phyloP scores from a whole-genome alignment of 2,113 vertebrate species.

The Psilopsiagon aurifrons region DNA sequence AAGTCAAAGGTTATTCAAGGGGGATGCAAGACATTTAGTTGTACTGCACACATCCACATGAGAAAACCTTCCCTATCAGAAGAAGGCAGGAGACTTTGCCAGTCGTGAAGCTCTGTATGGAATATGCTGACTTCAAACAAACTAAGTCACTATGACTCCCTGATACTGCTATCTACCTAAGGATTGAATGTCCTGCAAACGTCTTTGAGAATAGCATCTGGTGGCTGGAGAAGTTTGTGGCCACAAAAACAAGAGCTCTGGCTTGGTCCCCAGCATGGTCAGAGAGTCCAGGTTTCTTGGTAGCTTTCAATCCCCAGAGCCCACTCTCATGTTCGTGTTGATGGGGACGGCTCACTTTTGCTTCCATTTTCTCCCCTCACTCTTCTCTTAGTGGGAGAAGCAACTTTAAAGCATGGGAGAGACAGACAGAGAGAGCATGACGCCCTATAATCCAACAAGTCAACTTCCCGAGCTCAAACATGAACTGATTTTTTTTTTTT shows the following conservation, averaged over 20 bases:
- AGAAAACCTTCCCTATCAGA: not conserved
- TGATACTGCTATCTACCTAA: too few relatives aligned
- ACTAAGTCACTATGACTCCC: not conserved
- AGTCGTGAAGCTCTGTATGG: not conserved
- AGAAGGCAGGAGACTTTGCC: not conserved
- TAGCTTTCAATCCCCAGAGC: not conserved
- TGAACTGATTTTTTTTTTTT: constrained; percentile 79
- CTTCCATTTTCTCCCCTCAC: not conserved
- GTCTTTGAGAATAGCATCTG: not conserved
- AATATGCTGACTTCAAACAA: not conserved
- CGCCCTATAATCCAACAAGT: constrained; percentile 83
- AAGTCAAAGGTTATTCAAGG: not conserved
- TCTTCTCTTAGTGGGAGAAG: constrained; percentile 58
- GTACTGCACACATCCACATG: not conserved
- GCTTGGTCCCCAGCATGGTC: not conserved
- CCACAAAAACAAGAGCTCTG: not conserved
- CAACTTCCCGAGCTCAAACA: constrained; percentile 91
- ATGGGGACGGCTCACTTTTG: not conserved
- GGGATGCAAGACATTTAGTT: not conserved
- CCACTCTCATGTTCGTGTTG: not conserved
- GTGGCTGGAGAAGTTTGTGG: not conserved
- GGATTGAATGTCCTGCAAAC: not conserved
- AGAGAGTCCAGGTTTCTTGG: not conserved
- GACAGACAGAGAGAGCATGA: constrained; percentile 71
- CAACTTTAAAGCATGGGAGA: constrained; percentile 73